A percentile compares a stretch with the other conserved stretches of the same genome.
phyloP scores from a whole-genome alignment of 2,888 invertebrate species.

The Melanargia galathea region DNA sequence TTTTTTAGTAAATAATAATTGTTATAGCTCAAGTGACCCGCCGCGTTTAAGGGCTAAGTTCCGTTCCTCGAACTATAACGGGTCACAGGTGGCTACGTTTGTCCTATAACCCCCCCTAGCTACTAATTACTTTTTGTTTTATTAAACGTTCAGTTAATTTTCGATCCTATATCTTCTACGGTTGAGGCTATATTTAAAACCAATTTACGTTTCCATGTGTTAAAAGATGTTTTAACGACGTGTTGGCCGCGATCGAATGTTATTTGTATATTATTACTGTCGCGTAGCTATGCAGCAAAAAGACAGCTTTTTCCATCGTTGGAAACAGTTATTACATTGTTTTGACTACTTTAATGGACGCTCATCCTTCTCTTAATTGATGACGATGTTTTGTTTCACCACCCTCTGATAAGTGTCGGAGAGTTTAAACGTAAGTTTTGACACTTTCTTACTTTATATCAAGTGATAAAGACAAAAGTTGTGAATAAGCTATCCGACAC shows the following conservation, averaged over 20 bases:
- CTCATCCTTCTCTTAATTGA: too few species aligned
- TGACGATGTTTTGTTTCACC: too few species aligned
- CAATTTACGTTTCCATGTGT: conserved; percentile 11
- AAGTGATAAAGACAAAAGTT: too few species aligned
- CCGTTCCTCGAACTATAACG: conserved; percentile 39
- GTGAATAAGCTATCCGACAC: too few species aligned
- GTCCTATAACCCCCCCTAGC: conserved; percentile 33
- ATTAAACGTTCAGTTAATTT: conserved; percentile 8
- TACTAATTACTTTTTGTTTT: conserved; percentile 29
- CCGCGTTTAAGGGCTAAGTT: conserved; percentile 27
- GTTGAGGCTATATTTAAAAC: conserved; percentile 3
- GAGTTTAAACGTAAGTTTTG: too few species aligned
- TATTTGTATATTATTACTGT: conserved; percentile 22
- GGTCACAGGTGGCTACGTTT: conserved; percentile 41
- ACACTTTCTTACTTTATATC: too few species aligned
- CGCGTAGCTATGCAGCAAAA: conserved; percentile 11
- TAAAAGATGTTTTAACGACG: conserved; percentile 23
- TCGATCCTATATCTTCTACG: conserved; percentile 14
- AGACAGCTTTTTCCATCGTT: not conserved
- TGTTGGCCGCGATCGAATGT: conserved; percentile 15
- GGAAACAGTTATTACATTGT: conserved; percentile 26
- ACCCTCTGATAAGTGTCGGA: too few species aligned
- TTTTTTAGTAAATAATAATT: conserved; percentile 24
- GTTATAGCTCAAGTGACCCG: conserved; percentile 31
- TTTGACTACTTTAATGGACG: not conserved